Evolutionary conservation across 2,113 vertebrate species (phyloP).

Genomic region (Ahaetulla prasina): DNA sequence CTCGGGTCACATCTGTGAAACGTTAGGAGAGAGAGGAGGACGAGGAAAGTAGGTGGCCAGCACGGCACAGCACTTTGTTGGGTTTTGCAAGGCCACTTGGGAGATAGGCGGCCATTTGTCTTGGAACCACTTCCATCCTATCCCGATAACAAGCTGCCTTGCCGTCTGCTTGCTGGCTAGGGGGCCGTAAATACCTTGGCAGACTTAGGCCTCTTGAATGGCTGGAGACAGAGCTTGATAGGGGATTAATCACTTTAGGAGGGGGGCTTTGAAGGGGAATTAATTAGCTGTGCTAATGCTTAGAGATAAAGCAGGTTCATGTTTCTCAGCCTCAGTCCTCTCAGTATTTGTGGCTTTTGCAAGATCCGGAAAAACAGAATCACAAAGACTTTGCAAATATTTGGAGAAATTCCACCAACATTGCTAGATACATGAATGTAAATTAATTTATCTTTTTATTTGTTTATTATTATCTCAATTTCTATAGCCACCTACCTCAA

Average conservation of each 20-base stretch:
- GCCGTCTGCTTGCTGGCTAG: conserved; percentile 44
- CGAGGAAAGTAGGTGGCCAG: conserved; percentile 67
- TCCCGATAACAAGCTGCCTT: conserved; percentile 54
- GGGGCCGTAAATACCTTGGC: conserved; percentile 60
- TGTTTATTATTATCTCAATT: background rate
- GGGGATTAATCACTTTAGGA: conserved; percentile 45
- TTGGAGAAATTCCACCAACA: conserved; percentile 17
- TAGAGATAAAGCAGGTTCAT: conserved; percentile 52
- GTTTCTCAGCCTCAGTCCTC: conserved; percentile 33
- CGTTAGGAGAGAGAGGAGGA: conserved; percentile 58
- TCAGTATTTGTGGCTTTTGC: conserved; percentile 40
- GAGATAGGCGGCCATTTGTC: conserved; percentile 68
- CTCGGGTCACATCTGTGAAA: conserved; percentile 71
- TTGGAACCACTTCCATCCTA: conserved; percentile 40
- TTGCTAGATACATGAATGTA: conserved; percentile 26
- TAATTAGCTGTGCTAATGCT: conserved; percentile 62
- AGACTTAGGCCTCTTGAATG: conserved; percentile 55
- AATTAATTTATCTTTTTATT: background rate
- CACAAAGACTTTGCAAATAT: conserved; percentile 26
- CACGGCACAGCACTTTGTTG: conserved; percentile 59
- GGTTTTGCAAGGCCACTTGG: conserved; percentile 63
- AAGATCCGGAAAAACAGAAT: conserved; percentile 28
- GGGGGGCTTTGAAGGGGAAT: conserved; percentile 32
- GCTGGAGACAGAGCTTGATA: conserved; percentile 58
- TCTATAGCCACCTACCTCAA: conserved; percentile 1